These are phyloP conservation scores for Rhea americana DNA, from an alignment of 2,113 vertebrate species.

Conservation along the genomic window DNA sequence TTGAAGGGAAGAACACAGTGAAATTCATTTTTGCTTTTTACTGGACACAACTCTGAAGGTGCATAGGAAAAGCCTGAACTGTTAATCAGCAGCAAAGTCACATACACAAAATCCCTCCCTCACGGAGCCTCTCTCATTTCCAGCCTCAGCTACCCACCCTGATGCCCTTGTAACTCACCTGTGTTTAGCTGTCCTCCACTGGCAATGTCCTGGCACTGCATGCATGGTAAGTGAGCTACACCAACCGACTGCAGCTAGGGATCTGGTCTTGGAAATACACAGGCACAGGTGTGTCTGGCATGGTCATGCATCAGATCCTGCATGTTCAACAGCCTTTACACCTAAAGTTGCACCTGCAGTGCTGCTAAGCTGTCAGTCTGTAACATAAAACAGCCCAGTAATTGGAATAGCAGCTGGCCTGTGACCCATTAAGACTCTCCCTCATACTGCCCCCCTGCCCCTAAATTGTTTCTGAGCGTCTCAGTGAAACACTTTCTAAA, in stretches of 20 bases:
- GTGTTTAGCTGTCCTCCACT: neutral
- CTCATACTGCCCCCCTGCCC: neutral
- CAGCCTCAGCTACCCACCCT: neutral
- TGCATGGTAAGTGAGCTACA: neutral
- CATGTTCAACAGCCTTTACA: neutral
- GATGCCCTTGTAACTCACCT: neutral
- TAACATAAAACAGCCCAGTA: neutral
- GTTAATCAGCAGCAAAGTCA: neutral
- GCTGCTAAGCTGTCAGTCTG: slow-evolving; percentile 14
- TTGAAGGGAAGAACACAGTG: neutral
- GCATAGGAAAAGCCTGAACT: neutral
- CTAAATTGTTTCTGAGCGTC: neutral
- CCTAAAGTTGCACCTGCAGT: neutral
- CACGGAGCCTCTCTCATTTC: neutral
- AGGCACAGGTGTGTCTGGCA: neutral
- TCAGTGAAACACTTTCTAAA: slow-evolving; percentile 59
- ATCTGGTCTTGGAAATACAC: neutral
- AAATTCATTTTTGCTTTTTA: neutral
- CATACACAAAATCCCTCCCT: neutral
- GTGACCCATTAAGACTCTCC: slow-evolving; percentile 24
- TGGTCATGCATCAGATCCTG: neutral
- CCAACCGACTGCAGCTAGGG: neutral
- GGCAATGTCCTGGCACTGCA: neutral
- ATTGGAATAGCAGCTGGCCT: slow-evolving; percentile 48
- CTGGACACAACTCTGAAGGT: neutral